Conservation (phyloP, 92 coral and sea anemone genomes). For the Diadumene lineata region DNA sequence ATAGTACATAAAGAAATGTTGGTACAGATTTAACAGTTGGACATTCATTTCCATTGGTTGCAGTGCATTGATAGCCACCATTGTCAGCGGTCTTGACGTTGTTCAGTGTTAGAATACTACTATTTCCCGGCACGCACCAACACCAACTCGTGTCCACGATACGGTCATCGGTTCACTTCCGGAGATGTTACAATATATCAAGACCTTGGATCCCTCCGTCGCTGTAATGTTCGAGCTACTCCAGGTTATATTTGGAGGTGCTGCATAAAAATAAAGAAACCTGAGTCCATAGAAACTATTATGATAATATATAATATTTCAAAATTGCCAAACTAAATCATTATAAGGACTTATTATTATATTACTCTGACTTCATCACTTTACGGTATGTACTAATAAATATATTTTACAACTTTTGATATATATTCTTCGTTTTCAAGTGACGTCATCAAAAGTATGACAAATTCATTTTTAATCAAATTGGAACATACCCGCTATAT, state of each 20-base stretch:
- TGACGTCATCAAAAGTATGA: too few relatives aligned
- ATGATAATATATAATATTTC: too few relatives aligned
- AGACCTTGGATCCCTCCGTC: background rate
- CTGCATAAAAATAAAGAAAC: too few relatives aligned
- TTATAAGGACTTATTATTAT: too few relatives aligned
- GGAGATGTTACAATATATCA: background rate
- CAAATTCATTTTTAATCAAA: too few relatives aligned
- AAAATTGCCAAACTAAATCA: too few relatives aligned
- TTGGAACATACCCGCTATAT: too few relatives aligned
- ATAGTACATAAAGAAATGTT: background rate
- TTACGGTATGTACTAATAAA: too few relatives aligned
- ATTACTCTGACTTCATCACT: too few relatives aligned
- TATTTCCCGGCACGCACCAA: background rate
- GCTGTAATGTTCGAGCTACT: background rate
- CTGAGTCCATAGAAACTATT: too few relatives aligned
- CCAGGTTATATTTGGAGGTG: conserved; percentile 8
- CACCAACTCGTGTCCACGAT: background rate
- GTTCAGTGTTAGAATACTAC: background rate
- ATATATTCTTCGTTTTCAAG: too few relatives aligned
- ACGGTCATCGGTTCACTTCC: conserved; percentile 7
- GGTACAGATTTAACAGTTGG: background rate
- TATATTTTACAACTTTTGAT: too few relatives aligned
- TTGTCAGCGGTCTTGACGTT: background rate
- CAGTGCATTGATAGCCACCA: conserved; percentile 6
- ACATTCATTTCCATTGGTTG: conserved; percentile 5